phyloP scores from a whole-genome alignment of 2,113 vertebrate genomes.

The Loxodonta africana region DNA sequence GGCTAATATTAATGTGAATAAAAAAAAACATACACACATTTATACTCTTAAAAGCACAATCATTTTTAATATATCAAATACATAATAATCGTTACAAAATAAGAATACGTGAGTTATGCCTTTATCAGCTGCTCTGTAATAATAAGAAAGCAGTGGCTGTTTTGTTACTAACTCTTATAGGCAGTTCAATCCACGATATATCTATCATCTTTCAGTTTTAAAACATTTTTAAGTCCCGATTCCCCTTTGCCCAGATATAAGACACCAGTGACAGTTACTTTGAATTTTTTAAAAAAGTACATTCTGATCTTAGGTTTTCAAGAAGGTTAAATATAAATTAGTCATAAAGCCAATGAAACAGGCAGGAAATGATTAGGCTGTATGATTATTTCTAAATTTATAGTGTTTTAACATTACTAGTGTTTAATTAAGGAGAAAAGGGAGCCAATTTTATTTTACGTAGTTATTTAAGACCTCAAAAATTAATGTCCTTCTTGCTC shows the following conservation, averaged over 20 bases:
- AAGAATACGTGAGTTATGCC: slow-evolving; percentile 67
- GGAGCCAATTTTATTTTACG: slow-evolving; percentile 75
- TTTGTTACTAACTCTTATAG: slow-evolving; percentile 76
- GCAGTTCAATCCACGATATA: slow-evolving; percentile 64
- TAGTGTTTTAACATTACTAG: slow-evolving; percentile 89
- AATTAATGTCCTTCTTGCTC: slow-evolving; percentile 86
- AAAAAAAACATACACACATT: neutral
- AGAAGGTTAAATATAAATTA: slow-evolving; percentile 97
- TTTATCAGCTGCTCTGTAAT: slow-evolving; percentile 68
- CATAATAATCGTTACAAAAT: slow-evolving; percentile 72
- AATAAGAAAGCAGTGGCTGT: slow-evolving; percentile 79
- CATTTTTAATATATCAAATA: slow-evolving; percentile 45
- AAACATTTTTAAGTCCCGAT: slow-evolving; percentile 73
- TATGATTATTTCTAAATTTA: slow-evolving; percentile 90
- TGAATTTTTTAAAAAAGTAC: slow-evolving; percentile 90
- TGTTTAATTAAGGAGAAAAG: slow-evolving; percentile 89
- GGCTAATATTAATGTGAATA: neutral
- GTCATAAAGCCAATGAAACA: slow-evolving; percentile 96
- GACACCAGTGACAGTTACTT: slow-evolving; percentile 85
- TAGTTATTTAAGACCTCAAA: slow-evolving; percentile 86
- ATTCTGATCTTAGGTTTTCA: slow-evolving; percentile 88
- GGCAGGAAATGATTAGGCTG: slow-evolving; percentile 90
- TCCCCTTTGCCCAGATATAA: slow-evolving; percentile 84
- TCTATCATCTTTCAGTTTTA: slow-evolving; percentile 71
- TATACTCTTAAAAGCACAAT: slow-evolving; percentile 19